Evolutionary conservation across 2,888 invertebrate genomes (phyloP).

Genomic region (Zaprionus obscuricornis): DNA sequence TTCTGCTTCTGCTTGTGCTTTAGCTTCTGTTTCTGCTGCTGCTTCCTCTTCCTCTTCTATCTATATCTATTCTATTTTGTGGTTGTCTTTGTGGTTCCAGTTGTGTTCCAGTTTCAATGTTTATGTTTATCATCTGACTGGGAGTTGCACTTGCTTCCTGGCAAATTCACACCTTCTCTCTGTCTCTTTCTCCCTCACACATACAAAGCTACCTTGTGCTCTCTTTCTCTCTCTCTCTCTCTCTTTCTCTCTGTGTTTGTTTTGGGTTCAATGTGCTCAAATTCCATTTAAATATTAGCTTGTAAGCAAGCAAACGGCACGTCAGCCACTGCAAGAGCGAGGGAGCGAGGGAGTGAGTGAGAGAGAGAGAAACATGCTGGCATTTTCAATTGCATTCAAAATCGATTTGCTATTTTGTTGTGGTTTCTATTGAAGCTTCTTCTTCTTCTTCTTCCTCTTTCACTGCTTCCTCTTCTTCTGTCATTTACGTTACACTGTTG

Average conservation of each 20-base stretch:
- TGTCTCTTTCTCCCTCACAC: too few species aligned
- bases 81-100: not conserved
- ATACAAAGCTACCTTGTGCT: too few species aligned
- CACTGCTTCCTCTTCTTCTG: too few species aligned
- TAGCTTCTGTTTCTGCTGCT: not conserved
- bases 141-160: constrained; percentile 39
- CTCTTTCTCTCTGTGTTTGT: not conserved
- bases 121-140: constrained; percentile 63
- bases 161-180: constrained; percentile 52
- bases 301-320: not conserved
- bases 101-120: constrained; percentile 47
- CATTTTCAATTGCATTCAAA: constrained; percentile 47
- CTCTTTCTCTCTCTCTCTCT: too few species aligned
- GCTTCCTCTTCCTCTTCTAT: not conserved
- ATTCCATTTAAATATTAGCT: constrained; percentile 64
- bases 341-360: not conserved
- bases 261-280: constrained; percentile 59
- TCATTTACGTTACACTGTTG: constrained; percentile 23
- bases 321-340: not conserved
- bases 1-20: not conserved
- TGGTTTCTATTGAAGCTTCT: constrained; percentile 8
- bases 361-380: not conserved
- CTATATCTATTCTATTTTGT: not conserved
- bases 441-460: not conserved
- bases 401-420: constrained; percentile 60